Base-by-base conservation (phyloP, 2,888 invertebrate species). In the Eilema depressum region DNA sequence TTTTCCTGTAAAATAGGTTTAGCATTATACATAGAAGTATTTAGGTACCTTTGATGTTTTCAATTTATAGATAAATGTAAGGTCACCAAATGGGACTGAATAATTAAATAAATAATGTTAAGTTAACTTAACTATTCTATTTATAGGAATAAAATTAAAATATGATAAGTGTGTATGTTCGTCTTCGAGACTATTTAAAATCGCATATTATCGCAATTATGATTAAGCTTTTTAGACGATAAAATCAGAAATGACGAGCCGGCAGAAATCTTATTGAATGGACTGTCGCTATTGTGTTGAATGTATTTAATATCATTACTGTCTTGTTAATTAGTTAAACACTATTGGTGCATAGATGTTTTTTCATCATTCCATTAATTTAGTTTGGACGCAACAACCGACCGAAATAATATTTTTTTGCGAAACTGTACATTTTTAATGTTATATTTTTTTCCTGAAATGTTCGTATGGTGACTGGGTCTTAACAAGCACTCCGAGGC, bases 241-340 rank as follows among this genome's bases (percentile, higher is more conserved):
- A 63, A 25, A n/a, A 37, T 4, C 10, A 30, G n/a, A n/a, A 17
- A 63, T 37, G 17, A 17, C 12, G 5, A 59, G 0, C 2, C 23
- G 23, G 23, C 33, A 33, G 37, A 11, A 62, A 62, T 53, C 53
- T 8, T 53, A 53, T 53, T n/a, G 20, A 53, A 53, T 10, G 14
- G 26, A 3, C 59, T 26, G 14, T 59, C 17, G 25, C 12, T 17
- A 20, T 59, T 59, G 59, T 26, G 26, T 26, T 59, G 7, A 17
- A 59, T 26, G 25, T 59, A 26, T 59, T 26, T 56, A 10, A 65
- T 23, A 30, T 30, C n/a, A 37, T 61, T 26, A 64, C 23, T 53
- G 20, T 64, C 47, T 64, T 30, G 30, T 30, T 66, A 57, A 66
- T 66, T 25, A 57, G 57, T 37, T 66, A 66, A 66, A 66, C n/a